phyloP scores from a whole-genome alignment of 1,140 invertebrate species.

The Stegodyphus dumicola region DNA sequence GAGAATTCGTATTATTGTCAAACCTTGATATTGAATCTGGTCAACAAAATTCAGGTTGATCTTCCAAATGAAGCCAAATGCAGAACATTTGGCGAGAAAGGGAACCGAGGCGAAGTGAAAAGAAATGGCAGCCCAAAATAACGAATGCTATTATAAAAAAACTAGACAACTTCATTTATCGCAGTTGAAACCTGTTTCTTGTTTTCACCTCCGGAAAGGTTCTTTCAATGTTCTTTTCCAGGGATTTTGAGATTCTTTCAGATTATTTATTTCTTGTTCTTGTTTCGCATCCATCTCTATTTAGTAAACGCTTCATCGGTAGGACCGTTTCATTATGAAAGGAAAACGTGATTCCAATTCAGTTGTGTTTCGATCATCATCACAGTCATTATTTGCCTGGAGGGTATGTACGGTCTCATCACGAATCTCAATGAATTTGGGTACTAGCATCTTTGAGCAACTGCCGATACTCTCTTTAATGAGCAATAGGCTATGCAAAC shows the following conservation, averaged over 20 bases:
- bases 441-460: not conserved
- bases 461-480: not conserved
- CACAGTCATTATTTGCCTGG: constrained; percentile 33
- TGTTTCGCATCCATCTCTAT: constrained; percentile 36
- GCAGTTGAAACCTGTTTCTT: constrained; percentile 26
- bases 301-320: constrained; percentile 52
- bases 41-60: no score
- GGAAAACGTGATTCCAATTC: constrained; percentile 53
- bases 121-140: constrained; percentile 5
- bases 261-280: not conserved
- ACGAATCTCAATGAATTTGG: constrained; percentile 17
- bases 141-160: constrained; percentile 14
- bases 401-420: constrained; percentile 12
- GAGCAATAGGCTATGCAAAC: not conserved
- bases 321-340: constrained; percentile 39
- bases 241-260: not conserved
- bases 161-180: constrained; percentile 47
- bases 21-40: no score
- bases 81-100: not conserved
- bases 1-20: no score
- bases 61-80: no score
- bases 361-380: constrained; percentile 52
- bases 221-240: not conserved
- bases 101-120: not conserved
- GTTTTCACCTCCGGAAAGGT: not conserved